These are phyloP conservation scores for Ptilodon capucinus DNA, from an alignment of 2,888 invertebrate species.

Conservation along the genomic window DNA sequence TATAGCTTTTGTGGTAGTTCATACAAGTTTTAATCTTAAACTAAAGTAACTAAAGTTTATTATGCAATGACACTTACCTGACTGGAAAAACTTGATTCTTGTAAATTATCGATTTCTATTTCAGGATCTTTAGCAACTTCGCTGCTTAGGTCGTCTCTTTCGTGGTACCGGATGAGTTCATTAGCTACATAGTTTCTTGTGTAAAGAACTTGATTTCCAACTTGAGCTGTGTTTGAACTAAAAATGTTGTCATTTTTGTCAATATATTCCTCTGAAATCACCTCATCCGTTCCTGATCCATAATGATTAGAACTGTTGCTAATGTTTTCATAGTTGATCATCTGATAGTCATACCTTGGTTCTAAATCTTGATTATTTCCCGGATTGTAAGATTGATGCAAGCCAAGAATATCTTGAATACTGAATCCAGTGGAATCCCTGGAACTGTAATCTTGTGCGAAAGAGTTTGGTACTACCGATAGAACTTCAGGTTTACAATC, in stretches of 20 bases:
- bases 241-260: slow-evolving; percentile 49
- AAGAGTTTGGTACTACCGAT: slow-evolving; percentile 56
- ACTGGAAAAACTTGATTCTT: slow-evolving; percentile 63
- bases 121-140: slow-evolving; percentile 58
- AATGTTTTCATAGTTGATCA: slow-evolving; percentile 66
- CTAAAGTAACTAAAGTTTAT: slow-evolving; percentile 36
- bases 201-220: slow-evolving; percentile 55
- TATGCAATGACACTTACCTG: slow-evolving; percentile 57
- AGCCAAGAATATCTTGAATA: slow-evolving; percentile 76
- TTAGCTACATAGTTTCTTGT: slow-evolving; percentile 54
- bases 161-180: slow-evolving; percentile 60
- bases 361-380: slow-evolving; percentile 47
- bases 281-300: slow-evolving; percentile 59
- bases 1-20: slow-evolving; percentile 8
- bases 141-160: slow-evolving; percentile 50
- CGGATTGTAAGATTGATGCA: slow-evolving; percentile 63
- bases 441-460: slow-evolving; percentile 74
- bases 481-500: slow-evolving; percentile 61
- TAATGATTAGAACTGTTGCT: slow-evolving; percentile 69
- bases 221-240: slow-evolving; percentile 37
- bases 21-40: slow-evolving; percentile 18
- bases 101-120: slow-evolving; percentile 53
- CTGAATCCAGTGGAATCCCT: slow-evolving; percentile 76
- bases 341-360: slow-evolving; percentile 65
- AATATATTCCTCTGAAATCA: slow-evolving; percentile 50